These are phyloP conservation scores for Cataglyphis cursor DNA, from an alignment of 2,888 invertebrate species.

Conservation along the genomic window DNA sequence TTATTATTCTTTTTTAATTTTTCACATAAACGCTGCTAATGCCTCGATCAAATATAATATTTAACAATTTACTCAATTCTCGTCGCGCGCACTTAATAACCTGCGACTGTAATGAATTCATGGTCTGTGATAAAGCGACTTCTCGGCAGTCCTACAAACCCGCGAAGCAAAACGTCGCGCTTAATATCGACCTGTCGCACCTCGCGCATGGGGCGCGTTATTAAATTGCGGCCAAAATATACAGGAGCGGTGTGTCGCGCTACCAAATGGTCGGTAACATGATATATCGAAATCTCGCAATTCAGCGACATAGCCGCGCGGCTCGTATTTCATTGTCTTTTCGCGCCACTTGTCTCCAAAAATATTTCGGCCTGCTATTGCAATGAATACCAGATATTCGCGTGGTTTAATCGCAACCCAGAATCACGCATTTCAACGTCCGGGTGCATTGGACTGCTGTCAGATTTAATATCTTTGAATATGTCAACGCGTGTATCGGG, in stretches of 20 bases:
- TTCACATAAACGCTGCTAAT: constrained; percentile 8
- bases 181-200: constrained; percentile 46
- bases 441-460: constrained; percentile 45
- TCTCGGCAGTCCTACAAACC: constrained; percentile 9
- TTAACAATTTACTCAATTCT: not conserved
- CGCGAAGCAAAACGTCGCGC: constrained; percentile 38
- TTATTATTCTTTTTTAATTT: not conserved
- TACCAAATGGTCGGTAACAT: constrained; percentile 49
- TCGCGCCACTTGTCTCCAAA: constrained; percentile 59
- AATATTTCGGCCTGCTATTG: constrained; percentile 65
- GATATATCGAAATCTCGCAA: constrained; percentile 69
- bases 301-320: constrained; percentile 48
- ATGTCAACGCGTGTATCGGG: not conserved
- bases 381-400: constrained; percentile 70
- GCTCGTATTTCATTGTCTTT: constrained; percentile 73
- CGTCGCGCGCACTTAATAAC: constrained; percentile 33
- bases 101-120: constrained; percentile 33
- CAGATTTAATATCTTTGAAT: constrained; percentile 53
- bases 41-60: not conserved
- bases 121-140: constrained; percentile 42
- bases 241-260: not conserved
- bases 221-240: constrained; percentile 33
- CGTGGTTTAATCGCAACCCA: constrained; percentile 67
- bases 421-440: constrained; percentile 54
- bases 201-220: constrained; percentile 32